phyloP scores from a whole-genome alignment of 2,797 vertebrate species.

The Ptychadena robeensis region DNA sequence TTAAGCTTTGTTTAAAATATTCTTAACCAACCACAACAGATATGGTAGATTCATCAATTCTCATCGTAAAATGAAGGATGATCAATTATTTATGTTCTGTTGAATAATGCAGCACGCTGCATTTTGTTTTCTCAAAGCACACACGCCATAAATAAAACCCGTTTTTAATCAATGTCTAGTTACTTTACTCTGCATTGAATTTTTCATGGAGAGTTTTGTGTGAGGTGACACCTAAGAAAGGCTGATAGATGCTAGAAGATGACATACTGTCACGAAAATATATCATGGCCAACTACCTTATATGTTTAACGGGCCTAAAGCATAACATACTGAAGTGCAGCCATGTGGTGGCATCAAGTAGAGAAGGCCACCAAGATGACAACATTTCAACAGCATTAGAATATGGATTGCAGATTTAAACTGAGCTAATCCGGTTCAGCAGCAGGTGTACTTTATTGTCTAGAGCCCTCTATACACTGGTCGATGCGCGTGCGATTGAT shows the following conservation, averaged over 20 bases:
- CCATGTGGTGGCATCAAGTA: too few relatives aligned
- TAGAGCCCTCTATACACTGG: too few relatives aligned
- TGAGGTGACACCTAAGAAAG: neutral
- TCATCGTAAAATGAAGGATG: neutral
- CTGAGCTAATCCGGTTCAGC: too few relatives aligned
- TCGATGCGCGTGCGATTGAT: too few relatives aligned
- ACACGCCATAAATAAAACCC: neutral
- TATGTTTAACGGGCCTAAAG: too few relatives aligned
- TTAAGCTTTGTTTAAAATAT: neutral
- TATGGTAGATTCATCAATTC: neutral
- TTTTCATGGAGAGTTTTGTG: constrained; percentile 5
- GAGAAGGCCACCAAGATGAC: too few relatives aligned
- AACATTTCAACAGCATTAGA: too few relatives aligned
- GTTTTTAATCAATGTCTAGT: neutral
- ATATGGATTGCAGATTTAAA: too few relatives aligned
- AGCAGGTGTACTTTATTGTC: too few relatives aligned
- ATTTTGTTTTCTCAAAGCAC: neutral
- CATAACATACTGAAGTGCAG: too few relatives aligned
- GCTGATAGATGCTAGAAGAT: neutral
- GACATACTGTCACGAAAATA: neutral
- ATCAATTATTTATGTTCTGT: constrained; percentile 13
- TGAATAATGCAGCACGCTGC: constrained; percentile 4
- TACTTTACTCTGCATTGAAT: neutral
- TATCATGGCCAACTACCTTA: neutral
- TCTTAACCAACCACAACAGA: too few relatives aligned